phyloP scores from a whole-genome alignment of 2,113 vertebrate species.

The Setophaga petechia region DNA sequence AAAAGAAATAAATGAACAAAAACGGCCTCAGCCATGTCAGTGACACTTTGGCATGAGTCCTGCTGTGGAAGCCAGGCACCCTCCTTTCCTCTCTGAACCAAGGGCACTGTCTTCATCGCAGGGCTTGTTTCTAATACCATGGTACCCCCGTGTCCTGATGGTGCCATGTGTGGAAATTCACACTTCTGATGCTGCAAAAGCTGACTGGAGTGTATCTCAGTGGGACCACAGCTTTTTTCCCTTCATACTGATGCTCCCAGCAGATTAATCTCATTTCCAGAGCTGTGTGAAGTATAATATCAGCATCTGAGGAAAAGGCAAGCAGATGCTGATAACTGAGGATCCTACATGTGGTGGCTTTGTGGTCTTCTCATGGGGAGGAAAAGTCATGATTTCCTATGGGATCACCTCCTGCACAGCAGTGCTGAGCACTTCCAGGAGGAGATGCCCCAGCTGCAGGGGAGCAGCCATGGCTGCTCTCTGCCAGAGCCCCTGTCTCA shows the following conservation, averaged over 20 bases:
- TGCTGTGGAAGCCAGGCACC: rapidly evolving
- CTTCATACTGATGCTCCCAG: not conserved
- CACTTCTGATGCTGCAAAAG: not conserved
- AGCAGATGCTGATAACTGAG: not conserved
- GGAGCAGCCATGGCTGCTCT: not conserved
- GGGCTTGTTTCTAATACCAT: not conserved
- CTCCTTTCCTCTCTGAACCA: not conserved
- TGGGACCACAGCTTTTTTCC: not conserved
- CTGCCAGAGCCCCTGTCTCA: not conserved
- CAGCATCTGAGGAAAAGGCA: not conserved
- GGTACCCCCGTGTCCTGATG: rapidly evolving
- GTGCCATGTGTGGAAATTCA: not conserved
- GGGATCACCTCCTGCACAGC: not conserved
- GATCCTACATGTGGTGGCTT: not conserved
- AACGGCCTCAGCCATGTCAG: not conserved
- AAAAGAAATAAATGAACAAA: not conserved
- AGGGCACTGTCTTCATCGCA: not conserved
- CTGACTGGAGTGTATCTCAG: not conserved
- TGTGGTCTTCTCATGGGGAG: not conserved
- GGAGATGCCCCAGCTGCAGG: not conserved
- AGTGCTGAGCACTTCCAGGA: not conserved
- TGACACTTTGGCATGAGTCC: not conserved
- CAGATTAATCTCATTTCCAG: not conserved
- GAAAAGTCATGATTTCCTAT: not conserved
- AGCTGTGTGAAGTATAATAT: not conserved